Percentiles rank a stretch among this genome's conserved stretches.
Evolutionary conservation across 1,140 invertebrate genomes (phyloP).

Genomic region (Drosophila cardini): DNA sequence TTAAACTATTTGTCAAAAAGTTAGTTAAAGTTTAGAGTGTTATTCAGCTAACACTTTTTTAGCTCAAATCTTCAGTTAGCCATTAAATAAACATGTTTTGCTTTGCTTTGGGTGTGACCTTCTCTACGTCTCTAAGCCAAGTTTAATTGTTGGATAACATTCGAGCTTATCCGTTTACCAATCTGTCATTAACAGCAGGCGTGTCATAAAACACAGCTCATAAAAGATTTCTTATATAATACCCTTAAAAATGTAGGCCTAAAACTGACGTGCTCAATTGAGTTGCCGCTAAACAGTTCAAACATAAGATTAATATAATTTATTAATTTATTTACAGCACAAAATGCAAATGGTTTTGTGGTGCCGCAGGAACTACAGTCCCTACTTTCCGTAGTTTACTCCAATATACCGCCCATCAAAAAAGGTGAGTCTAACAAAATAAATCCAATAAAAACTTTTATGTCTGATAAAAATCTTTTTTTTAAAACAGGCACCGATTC

Average conservation of each 20-base stretch:
- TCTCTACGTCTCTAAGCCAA: slow-evolving; percentile 1
- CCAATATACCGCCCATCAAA: slow-evolving; percentile 92
- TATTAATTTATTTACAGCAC: slow-evolving; percentile 43
- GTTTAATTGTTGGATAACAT: slow-evolving; percentile 25
- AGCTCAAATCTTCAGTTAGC: background rate
- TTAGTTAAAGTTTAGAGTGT: too few relatives aligned
- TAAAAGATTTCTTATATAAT: slow-evolving; percentile 31
- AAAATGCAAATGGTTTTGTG: slow-evolving; percentile 85
- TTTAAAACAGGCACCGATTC: slow-evolving; percentile 90
- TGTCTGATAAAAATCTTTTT: background rate
- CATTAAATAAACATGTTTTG: background rate
- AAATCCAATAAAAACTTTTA: background rate
- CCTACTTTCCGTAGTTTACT: slow-evolving; percentile 90
- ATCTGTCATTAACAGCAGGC: slow-evolving; percentile 16
- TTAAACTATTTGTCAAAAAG: background rate
- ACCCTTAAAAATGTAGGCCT: slow-evolving; percentile 2
- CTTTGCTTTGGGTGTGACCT: slow-evolving; percentile 6
- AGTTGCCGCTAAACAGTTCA: too few relatives aligned
- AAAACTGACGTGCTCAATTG: slow-evolving; percentile 8
- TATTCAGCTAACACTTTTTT: too few relatives aligned
- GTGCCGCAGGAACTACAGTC: slow-evolving; percentile 92
- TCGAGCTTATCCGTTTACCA: background rate
- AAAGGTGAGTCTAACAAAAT: slow-evolving; percentile 87
- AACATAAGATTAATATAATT: slow-evolving; percentile 1
- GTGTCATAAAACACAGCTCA: slow-evolving; percentile 19